Evolutionary conservation across 1,140 invertebrate species (phyloP), one percentile per base, ranked within the genome.

Genomic region (Ptiloglossa arizonensis): DNA sequence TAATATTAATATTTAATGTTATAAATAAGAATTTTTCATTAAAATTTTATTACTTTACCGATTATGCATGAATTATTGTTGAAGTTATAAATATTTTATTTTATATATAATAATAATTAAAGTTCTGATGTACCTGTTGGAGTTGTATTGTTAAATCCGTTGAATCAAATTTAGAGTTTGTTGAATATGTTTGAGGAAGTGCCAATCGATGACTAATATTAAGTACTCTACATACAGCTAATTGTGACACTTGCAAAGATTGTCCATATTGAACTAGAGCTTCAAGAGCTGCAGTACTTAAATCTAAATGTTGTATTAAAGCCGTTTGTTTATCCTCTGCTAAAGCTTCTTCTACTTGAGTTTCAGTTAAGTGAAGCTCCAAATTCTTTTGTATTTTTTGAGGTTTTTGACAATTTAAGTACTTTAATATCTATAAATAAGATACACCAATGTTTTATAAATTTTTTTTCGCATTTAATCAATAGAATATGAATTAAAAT

Each of bases 161-260:
- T 11, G 52, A 44, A 32, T 24, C 9, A 22, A 66, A 22, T 52
- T 57, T 67, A 32, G 24, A 77, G 13, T 50, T 71, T 13, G 27
- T 22, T 15, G 50, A 64, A 13, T 70, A 57, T 27, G 32, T 9
- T 62, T 64, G 44, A 44, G 60, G 56, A 70, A 57, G 17, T 22
- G 62, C 38, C 27, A 87, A 41, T 11, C 79, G 66, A 74, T 85
- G 79, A 60, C 63, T 70, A 54, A 81, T 59, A 54, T 85, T 68
- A 5, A 85, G 17, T 8, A 77, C 64, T 69, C 84, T 72, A 50
- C 69, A 62, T 11, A 57, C 73, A 27, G 82, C 46, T 22, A 78
- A 46, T 78, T 81, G 57, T n/a, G 74, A 80, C 17, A 82, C 60
- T 77, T 79, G 76, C 32, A 86, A 79, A 29, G 85, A 86, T 56